A percentile compares a stretch with the other conserved stretches of the same genome.
Evolutionary conservation across 2,888 invertebrate genomes (phyloP).

Genomic region (Protophormia terraenovae): DNA sequence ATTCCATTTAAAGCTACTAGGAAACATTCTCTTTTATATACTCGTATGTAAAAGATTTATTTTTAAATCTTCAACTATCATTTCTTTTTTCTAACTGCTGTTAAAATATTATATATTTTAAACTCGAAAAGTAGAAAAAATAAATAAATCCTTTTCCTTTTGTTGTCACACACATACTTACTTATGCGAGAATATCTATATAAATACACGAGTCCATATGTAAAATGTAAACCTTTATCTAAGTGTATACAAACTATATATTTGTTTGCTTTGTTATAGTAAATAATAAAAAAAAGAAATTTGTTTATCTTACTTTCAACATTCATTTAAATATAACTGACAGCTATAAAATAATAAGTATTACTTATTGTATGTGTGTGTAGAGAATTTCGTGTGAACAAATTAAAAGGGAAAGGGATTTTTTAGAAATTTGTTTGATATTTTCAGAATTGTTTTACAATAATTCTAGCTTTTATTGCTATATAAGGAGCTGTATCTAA

Average conservation of each 20-base stretch:
- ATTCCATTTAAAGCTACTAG: background rate
- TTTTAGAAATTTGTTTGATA: no score
- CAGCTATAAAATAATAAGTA: no score
- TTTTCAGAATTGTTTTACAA: no score
- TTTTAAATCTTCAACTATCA: background rate
- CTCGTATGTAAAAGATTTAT: background rate
- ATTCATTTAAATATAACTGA: background rate
- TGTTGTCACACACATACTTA: background rate
- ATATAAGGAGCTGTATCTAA: no score
- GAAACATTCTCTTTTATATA: background rate
- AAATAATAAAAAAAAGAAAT: background rate
- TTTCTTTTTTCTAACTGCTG: background rate
- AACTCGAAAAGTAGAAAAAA: background rate
- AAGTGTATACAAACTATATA: background rate
- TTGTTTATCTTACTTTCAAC: background rate
- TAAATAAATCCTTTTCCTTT: background rate
- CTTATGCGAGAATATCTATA: no score
- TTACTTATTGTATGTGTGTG: no score
- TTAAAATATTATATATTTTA: no score
- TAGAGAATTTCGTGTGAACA: no score
- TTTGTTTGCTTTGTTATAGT: no score
- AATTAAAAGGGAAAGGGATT: no score
- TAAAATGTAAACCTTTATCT: background rate
- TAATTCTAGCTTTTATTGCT: no score
- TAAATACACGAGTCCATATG: no score